phyloP scores from a whole-genome alignment of 2,113 vertebrate genomes.

The Eonycteris spelaea region DNA sequence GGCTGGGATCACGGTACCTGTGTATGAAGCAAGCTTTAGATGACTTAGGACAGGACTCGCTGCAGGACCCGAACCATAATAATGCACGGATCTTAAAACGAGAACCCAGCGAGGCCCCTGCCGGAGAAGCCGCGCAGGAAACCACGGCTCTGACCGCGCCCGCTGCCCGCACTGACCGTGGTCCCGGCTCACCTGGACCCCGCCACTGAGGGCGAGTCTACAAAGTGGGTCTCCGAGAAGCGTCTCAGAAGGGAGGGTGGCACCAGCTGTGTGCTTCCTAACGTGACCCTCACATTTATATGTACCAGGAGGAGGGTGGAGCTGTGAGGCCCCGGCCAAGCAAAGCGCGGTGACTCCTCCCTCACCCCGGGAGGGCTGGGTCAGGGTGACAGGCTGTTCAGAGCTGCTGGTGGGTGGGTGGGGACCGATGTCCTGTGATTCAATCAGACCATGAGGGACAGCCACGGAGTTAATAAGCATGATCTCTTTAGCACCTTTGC shows the following conservation, averaged over 20 bases:
- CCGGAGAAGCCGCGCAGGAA: neutral
- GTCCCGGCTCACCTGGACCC: neutral
- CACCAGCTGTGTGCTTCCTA: no score
- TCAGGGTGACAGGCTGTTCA: neutral
- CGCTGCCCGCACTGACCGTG: fast-evolving
- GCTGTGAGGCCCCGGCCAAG: neutral
- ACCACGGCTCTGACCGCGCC: neutral
- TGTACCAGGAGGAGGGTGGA: neutral
- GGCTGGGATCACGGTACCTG: neutral
- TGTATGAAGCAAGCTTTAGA: neutral
- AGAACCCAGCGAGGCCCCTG: neutral
- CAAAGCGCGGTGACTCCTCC: neutral
- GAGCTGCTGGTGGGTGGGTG: neutral
- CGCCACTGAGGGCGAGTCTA: neutral
- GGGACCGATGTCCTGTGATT: neutral
- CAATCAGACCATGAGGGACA: neutral
- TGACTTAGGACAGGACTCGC: neutral
- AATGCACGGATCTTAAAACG: neutral
- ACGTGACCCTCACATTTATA: neutral
- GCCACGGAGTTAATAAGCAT: neutral
- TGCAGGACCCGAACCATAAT: neutral
- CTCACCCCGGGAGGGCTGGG: fast-evolving
- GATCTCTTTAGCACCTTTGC: neutral
- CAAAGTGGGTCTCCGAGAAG: no score
- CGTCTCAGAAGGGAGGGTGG: no score